Evolutionary conservation across 1,140 invertebrate species (phyloP), one percentile per base, ranked within the genome.

Genomic region (Hermetia illucens): DNA sequence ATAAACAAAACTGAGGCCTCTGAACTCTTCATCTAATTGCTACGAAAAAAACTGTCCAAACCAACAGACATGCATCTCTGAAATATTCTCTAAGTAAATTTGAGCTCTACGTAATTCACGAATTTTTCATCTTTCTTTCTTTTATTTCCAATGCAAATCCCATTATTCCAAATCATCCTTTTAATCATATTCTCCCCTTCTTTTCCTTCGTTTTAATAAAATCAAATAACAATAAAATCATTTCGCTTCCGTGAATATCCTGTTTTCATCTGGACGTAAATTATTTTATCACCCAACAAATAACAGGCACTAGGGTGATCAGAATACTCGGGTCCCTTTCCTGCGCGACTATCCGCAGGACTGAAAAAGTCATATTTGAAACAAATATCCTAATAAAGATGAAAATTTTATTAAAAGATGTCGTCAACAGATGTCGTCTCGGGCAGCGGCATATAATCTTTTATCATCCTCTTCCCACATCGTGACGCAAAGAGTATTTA

Each of bases 391-490:
- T 58, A 58, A 58, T 58, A 59, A 59, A 57, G 56, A 59, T 59
- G 56, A 58, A 58, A 58, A 57, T 59, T 59, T 59, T 59, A 59
- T 59, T 58, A 59, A 59, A 59, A 59, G 56, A 58, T 59, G 56
- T 59, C 56, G 49, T 48, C 52, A 59, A 53, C 56, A 59, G 56
- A 58, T 59, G 56, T 52, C 52, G 51, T 50, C 38, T 39, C 27
- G 16, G 20, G 46, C 17, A 24, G 30, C 37, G 32, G 36, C 37
- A 39, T 58, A 58, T 58, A 58, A 58, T 58, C 55, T 58, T 58
- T 58, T 58, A 58, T 58, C 55, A 49, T 53, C 55, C 53, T 58
- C 58, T 55, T 58, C 58, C 55, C 53, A 55, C 45, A 48, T 51
- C 46, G 50, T 54, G 55, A 54, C 52, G 55, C 55, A 55, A 48